phyloP scores from a whole-genome alignment of 1,140 invertebrate genomes.

The Zaprionus gabonicus region DNA sequence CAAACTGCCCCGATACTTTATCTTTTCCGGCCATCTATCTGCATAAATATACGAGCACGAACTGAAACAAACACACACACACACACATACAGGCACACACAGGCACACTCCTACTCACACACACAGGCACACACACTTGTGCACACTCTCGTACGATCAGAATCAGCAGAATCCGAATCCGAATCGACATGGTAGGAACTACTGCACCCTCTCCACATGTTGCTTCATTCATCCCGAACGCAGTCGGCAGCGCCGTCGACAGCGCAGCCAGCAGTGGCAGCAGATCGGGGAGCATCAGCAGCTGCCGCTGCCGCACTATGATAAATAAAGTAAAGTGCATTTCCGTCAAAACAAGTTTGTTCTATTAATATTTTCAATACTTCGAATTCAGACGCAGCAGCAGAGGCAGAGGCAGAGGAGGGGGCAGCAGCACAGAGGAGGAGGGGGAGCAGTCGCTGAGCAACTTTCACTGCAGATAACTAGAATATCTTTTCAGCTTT shows the following conservation, averaged over 20 bases:
- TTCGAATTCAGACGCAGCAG: constrained; percentile 73
- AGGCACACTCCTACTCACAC: constrained; percentile 21
- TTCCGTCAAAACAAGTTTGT: constrained; percentile 83
- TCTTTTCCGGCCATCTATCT: constrained; percentile 82
- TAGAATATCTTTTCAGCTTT: constrained; percentile 54
- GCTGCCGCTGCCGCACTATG: constrained; percentile 68
- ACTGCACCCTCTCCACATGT: constrained; percentile 65
- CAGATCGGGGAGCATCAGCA: constrained; percentile 6
- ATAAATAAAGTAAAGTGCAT: constrained; percentile 83
- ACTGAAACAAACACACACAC: constrained; percentile 14
- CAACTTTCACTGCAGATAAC: constrained; percentile 52
- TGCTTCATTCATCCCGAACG: constrained; percentile 76
- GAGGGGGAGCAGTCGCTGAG: constrained; percentile 46
- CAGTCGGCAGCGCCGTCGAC: not conserved
- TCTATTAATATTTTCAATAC: constrained; percentile 84
- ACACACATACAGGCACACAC: not conserved
- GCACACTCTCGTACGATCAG: constrained; percentile 21
- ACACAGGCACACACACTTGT: not conserved
- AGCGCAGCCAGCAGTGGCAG: constrained; percentile 1
- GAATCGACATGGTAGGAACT: constrained; percentile 39
- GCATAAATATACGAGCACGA: constrained; percentile 68
- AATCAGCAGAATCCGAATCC: constrained; percentile 45
- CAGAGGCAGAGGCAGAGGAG: not conserved
- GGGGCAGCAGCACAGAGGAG: constrained; percentile 37
- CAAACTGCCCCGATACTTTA: constrained; percentile 65